Base-by-base conservation (phyloP, 2,888 invertebrate species). In the Pollenia angustigena region DNA sequence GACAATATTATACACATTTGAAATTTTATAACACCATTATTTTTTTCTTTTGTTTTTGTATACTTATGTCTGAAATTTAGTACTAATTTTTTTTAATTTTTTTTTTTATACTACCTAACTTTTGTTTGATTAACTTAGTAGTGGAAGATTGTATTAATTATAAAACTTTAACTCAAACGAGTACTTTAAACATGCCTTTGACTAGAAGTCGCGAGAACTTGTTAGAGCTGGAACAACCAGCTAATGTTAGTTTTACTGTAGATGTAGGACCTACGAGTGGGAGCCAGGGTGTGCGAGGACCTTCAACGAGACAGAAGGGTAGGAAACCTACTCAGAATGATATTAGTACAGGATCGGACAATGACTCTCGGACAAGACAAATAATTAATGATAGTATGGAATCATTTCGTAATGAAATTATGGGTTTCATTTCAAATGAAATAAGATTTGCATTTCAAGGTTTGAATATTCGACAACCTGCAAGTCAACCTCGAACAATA, bases 121-220 rank as follows among this genome's bases (percentile, higher is more conserved):
- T 18, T 54, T 18, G 18, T 16, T 16, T 54, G 7, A 54, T 9
- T 54, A 18, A 54, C 54, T 54, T 16, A 54, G 54, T 54, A 32
- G 32, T 58, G 23, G 12, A 40, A 58, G 2, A 32, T 11, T 7
- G 12, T 40, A 32, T 12, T 12, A 14, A 12, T 40, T 58, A 16
- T 11, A 58, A 14, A 58, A 32, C 32, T 23, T 58, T 4, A 32
- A 58, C 9, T 58, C 11, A 58, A 46, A 46, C 46, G 32, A 58
- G 23, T 16, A 18, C 23, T 16, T 44, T 1, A 8, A 68, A 8
- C 8, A 54, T 68, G 66, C 48, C 48, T 16, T 18, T 68, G 44
- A 68, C 66, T 12, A 68, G 66, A 48, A 68, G 62, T 64, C 32
- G 62, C 12, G 44, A 64, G 44, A 42, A 64, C 40, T 64, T 42